Conservation (phyloP, 2,113 vertebrate genomes). For the Macrotis lagotis region DNA sequence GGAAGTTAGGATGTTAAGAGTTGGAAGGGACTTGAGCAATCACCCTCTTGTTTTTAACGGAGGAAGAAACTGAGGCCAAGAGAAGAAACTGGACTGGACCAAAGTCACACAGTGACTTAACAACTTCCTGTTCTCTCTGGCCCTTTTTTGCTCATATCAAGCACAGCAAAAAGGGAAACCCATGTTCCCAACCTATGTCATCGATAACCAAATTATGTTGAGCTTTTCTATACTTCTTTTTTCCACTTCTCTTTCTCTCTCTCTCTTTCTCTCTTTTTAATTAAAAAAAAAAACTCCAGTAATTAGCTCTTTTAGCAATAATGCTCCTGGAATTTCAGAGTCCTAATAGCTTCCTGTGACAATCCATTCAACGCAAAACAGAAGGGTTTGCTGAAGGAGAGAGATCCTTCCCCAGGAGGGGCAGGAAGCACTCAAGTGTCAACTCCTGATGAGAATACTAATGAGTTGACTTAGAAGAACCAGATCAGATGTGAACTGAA, state of each 20-base stretch:
- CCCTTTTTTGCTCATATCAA: slow-evolving; percentile 69
- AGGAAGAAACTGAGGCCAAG: background rate
- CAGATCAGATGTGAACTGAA: slow-evolving; percentile 83
- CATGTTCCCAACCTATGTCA: slow-evolving; percentile 74
- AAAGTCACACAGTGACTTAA: slow-evolving; percentile 4
- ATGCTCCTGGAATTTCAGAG: slow-evolving; percentile 83
- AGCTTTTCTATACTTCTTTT: slow-evolving; percentile 57
- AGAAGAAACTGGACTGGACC: background rate
- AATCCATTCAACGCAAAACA: slow-evolving; percentile 82
- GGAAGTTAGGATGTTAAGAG: background rate
- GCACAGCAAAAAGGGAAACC: slow-evolving; percentile 79
- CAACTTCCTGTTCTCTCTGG: slow-evolving; percentile 62
- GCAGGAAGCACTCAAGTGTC: slow-evolving; percentile 81
- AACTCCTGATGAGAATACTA: slow-evolving; percentile 83
- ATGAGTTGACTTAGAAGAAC: slow-evolving; percentile 83
- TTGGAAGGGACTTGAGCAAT: background rate
- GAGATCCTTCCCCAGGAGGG: slow-evolving; percentile 80
- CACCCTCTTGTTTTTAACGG: background rate
- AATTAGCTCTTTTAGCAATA: slow-evolving; percentile 81
- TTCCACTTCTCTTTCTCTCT: background rate
- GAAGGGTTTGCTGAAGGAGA: slow-evolving; percentile 81
- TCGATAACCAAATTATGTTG: slow-evolving; percentile 55
- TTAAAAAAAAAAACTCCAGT: slow-evolving; percentile 56
- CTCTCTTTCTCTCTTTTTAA: background rate
- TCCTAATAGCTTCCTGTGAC: slow-evolving; percentile 88